phyloP scores from a whole-genome alignment of 1,140 invertebrate genomes.

The Paraescarpia echinospica region DNA sequence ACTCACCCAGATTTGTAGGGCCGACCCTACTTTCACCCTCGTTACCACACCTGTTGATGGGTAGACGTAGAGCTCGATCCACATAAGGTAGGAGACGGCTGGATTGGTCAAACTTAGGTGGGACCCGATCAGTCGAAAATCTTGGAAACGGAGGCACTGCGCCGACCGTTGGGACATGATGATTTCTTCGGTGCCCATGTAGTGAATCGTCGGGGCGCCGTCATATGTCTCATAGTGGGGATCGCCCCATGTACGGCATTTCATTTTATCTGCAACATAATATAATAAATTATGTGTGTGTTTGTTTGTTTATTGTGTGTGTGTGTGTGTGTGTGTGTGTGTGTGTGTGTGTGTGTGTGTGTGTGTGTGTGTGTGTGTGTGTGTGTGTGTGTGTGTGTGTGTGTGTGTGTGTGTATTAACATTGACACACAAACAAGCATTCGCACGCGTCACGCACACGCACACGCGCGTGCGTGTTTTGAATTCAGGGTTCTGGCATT shows the following conservation, averaged over 20 bases:
- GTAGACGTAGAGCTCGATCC: not conserved
- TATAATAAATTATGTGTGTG: no score
- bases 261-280: not conserved
- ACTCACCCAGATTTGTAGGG: not conserved
- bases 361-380: no score
- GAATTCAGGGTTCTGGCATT: no score
- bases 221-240: not conserved
- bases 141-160: not conserved
- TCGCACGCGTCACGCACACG: no score
- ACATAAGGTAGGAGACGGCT: not conserved
- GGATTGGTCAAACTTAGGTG: not conserved
- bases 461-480: no score
- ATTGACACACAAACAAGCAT: no score
- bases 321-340: no score
- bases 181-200: not conserved
- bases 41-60: not conserved
- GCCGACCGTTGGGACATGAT: not conserved
- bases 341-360: no score
- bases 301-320: no score
- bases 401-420: no score
- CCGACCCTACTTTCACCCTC: not conserved
- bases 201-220: not conserved
- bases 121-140: not conserved
- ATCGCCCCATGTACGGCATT: not conserved
- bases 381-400: no score